These are phyloP conservation scores for Saccopteryx bilineata DNA, from an alignment of 2,113 vertebrate genomes.

Conservation along the genomic window DNA sequence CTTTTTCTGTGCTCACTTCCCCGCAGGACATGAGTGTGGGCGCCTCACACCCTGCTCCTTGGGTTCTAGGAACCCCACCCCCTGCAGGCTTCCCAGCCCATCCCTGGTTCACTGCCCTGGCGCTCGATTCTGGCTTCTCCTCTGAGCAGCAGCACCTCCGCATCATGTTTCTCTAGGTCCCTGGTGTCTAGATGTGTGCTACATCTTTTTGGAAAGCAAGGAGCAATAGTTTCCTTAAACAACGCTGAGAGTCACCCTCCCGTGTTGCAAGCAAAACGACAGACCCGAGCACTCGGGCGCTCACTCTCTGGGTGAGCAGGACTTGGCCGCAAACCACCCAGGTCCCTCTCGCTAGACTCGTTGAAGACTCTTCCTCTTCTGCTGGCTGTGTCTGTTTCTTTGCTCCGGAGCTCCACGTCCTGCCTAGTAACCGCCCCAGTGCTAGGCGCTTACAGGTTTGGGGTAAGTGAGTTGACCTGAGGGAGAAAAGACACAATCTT, in stretches of 20 bases:
- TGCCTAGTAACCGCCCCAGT: background rate
- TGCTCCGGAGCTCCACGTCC: background rate
- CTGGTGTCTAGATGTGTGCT: background rate
- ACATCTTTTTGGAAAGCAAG: background rate
- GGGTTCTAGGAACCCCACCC: background rate
- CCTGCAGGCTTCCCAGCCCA: too few relatives aligned
- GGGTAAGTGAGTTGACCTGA: background rate
- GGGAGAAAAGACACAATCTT: background rate
- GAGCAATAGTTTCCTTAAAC: background rate
- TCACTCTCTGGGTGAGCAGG: background rate
- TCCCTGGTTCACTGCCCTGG: background rate
- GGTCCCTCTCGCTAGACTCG: background rate
- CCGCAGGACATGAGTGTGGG: too few relatives aligned
- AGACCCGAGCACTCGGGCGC: fast-evolving
- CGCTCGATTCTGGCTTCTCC: background rate
- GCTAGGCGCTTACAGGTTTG: background rate
- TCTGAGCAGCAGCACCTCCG: background rate
- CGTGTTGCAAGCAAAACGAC: background rate
- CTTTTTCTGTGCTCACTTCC: background rate
- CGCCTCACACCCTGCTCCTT: fast-evolving
- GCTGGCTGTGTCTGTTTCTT: background rate
- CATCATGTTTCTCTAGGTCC: background rate
- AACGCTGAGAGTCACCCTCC: background rate
- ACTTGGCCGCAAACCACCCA: background rate
- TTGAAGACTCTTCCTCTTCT: too few relatives aligned